Base-by-base conservation (phyloP, 2,888 invertebrate genomes). In the Dynastes tityus region DNA sequence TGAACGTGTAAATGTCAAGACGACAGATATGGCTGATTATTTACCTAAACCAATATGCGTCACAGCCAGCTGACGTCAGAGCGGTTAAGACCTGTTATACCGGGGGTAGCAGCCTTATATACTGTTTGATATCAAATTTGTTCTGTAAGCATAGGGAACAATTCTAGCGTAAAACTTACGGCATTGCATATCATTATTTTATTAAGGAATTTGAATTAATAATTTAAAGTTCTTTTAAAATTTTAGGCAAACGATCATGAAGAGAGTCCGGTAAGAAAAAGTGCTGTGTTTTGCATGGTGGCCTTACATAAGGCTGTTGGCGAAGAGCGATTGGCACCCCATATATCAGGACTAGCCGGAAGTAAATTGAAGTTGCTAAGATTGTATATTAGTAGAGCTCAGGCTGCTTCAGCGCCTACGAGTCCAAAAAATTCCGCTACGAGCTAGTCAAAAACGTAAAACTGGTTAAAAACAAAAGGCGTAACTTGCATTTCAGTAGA, bases 211-310 rank as follows among this genome's bases (percentile, higher is more conserved):
- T 45, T 11, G 45, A 37, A 37, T 37, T 45, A 0, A 1, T 11
- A 45, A 8, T 45, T 11, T 11, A 45, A 2, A 51, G 5, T 53
- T 61, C 22, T 22, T 27, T 63, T 63, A 11, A 13, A 11, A 29
- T 58, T 58, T 22, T 90, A 97, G 94, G 93, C 97, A 81, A 97
- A 98, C 77, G 98, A 98, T 87, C 96, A 98, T 88, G 91, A 92
- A 77, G 97, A 98, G 89, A 97, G 97, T 76, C 94, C 96, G 82
- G 97, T 99, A 37, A 92, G 99, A 70, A 99, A 99, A 88, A 97
- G 98, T 83, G 96, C 97, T 11, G 97, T 98, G 22, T 98, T 99
- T 90, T 98, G 98, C 87, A 97, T 99, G 94, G 98, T 99, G 3
- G 96, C 97, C 67, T 92, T 98, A 84, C 96, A 98, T 85, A 92